Conservation (phyloP, 2,113 vertebrate species). For the Nibea albiflora region DNA sequence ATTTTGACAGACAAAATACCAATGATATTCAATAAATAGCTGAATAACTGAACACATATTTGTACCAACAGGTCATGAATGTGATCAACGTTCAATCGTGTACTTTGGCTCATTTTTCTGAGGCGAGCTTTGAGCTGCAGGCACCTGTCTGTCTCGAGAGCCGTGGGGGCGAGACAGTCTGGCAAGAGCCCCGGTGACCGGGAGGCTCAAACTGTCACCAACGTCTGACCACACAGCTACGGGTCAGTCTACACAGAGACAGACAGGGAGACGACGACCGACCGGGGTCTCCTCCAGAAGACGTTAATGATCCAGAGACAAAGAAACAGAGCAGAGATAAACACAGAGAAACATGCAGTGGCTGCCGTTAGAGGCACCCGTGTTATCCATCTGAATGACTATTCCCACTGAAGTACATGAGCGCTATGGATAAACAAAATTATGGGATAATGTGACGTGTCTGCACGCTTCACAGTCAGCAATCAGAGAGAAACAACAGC, state of each 20-base stretch:
- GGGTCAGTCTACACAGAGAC: conserved; percentile 74
- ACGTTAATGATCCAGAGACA: conserved; percentile 68
- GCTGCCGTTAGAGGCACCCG: conserved; percentile 13
- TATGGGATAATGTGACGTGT: background rate
- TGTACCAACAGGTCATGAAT: background rate
- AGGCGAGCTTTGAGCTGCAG: conserved; percentile 22
- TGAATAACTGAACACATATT: background rate
- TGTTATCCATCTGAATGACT: background rate
- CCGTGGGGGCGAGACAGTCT: conserved; percentile 66
- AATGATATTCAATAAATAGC: too few species aligned
- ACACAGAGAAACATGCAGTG: background rate
- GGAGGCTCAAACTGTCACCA: conserved; percentile 67
- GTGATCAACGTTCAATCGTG: background rate
- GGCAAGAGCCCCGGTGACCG: conserved; percentile 74
- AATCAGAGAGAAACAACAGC: background rate
- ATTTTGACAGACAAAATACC: too few species aligned
- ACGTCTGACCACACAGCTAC: conserved; percentile 70
- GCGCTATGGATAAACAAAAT: background rate
- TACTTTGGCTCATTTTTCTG: background rate
- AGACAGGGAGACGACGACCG: conserved; percentile 36
- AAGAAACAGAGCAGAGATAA: conserved; percentile 28
- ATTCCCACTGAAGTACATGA: background rate
- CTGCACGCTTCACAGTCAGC: background rate
- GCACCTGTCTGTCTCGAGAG: conserved; percentile 53
- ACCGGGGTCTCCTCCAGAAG: conserved; percentile 45